Conservation (phyloP, 64 coral and sea anemone genomes). For the Anthopleura sola region DNA sequence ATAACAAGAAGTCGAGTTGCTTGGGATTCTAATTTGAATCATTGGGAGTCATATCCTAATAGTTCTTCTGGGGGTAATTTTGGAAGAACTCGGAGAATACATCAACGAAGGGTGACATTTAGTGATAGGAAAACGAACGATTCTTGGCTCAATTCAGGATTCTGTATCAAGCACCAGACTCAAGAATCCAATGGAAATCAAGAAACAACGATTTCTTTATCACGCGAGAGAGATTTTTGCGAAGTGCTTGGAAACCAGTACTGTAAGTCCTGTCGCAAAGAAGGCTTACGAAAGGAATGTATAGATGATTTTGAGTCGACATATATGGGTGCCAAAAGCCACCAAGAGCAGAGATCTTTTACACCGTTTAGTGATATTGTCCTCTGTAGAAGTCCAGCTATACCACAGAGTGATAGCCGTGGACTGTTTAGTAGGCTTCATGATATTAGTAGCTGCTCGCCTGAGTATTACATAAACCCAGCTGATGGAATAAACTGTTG, state of each 20-base stretch:
- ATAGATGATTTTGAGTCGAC: not conserved
- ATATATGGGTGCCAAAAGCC: not conserved
- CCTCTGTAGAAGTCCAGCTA: not conserved
- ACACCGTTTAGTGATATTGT: constrained; percentile 8
- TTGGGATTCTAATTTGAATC: not conserved
- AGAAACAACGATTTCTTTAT: not conserved
- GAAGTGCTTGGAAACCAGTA: constrained; percentile 16
- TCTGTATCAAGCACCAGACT: not conserved
- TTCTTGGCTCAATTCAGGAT: not conserved
- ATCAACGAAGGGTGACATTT: not conserved
- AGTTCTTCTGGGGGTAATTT: not conserved
- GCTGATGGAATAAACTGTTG: not conserved
- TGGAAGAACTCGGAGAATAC: not conserved
- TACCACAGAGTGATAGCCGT: constrained; percentile 4
- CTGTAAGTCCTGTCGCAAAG: not conserved
- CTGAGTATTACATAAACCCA: constrained; percentile 3
- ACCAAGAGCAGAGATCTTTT: not conserved
- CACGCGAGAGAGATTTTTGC: constrained; percentile 7
- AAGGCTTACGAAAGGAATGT: not conserved
- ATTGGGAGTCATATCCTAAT: not conserved
- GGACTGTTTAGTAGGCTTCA: not conserved
- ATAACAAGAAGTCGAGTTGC: not conserved
- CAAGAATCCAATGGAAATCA: not conserved
- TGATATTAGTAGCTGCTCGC: not conserved
- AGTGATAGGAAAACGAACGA: not conserved